phyloP scores from a whole-genome alignment of 2,888 invertebrate genomes.

The Pristionchus japonicus region DNA sequence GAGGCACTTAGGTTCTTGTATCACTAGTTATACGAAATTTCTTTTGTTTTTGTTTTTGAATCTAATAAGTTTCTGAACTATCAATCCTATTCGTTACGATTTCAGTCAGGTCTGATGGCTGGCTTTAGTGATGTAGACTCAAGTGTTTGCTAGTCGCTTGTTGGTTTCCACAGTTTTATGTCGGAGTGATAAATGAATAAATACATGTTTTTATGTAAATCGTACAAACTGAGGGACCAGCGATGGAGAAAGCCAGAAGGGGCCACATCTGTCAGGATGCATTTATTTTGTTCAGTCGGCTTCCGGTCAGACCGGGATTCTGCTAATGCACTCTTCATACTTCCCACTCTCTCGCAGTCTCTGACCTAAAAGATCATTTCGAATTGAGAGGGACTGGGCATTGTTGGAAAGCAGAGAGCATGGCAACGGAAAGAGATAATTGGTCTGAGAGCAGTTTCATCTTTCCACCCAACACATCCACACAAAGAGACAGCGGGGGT shows the following conservation, averaged over 20 bases:
- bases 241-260: no score
- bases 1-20: neutral
- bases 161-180: neutral
- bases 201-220: no score
- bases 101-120: neutral
- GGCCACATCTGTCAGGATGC: no score
- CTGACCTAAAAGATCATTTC: no score
- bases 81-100: neutral
- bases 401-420: no score
- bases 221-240: no score
- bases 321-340: no score
- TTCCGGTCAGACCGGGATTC: no score
- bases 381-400: no score
- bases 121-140: conserved; percentile 6
- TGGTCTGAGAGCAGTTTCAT: neutral
- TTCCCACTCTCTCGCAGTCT: no score
- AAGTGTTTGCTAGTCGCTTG: neutral
- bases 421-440: neutral
- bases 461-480: neutral
- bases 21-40: neutral
- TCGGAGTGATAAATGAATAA: neutral
- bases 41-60: no score
- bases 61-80: neutral
- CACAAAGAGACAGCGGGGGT: neutral
- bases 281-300: no score